Conservation (phyloP, 1,140 invertebrate species). For the Trichomalopsis sarcophagae region DNA sequence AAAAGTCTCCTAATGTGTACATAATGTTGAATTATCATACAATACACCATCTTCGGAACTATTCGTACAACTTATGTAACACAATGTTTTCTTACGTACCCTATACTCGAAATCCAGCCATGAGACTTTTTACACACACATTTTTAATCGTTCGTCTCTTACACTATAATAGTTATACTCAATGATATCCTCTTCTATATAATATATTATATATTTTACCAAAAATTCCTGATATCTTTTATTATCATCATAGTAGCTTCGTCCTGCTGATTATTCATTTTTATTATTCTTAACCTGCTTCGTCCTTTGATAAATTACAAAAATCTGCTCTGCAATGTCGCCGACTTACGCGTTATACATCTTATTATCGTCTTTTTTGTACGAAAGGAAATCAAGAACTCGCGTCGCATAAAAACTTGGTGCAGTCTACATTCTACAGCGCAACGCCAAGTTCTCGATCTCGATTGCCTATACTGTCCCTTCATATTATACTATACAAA, state of each 20-base stretch:
- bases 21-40: conserved; percentile 19
- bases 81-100: neutral
- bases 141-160: conserved; percentile 8
- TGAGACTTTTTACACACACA: neutral
- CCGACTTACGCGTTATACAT: neutral
- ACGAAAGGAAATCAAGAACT: conserved; percentile 10
- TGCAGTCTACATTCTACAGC: neutral
- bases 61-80: neutral
- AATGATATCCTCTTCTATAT: conserved; percentile 1
- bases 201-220: conserved; percentile 21
- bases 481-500: no score
- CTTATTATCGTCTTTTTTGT: neutral
- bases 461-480: conserved; percentile 32
- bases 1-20: conserved; percentile 42
- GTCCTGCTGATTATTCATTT: neutral
- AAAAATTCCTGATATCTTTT: conserved; percentile 39
- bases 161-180: neutral
- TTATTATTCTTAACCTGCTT: neutral
- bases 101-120: conserved; percentile 25
- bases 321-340: conserved; percentile 8
- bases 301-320: conserved; percentile 26
- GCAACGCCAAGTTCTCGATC: conserved; percentile 45
- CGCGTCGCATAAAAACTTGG: neutral
- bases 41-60: conserved; percentile 10
- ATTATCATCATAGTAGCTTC: conserved; percentile 17